Conservation (phyloP, 1,140 invertebrate genomes). For the Mactra quadrangularis region DNA sequence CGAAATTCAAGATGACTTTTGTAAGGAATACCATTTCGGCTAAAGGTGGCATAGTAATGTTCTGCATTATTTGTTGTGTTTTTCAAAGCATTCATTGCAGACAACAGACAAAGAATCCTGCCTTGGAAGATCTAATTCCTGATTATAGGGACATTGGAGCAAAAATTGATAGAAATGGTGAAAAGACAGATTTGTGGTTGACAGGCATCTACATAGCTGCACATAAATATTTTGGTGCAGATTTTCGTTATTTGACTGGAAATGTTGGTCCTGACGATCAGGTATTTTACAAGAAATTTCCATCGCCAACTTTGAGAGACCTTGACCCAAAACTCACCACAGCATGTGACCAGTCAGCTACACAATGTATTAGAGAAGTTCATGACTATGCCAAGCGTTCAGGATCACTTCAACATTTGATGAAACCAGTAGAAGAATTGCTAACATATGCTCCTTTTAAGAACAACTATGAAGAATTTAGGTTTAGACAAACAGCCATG, state of each 20-base stretch:
- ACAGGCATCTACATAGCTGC: slow-evolving; percentile 46
- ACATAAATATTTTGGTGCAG: slow-evolving; percentile 55
- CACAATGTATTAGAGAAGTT: slow-evolving; percentile 33
- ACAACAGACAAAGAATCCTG: no score
- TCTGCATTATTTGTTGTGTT: no score
- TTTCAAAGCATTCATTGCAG: no score
- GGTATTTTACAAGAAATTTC: slow-evolving; percentile 55
- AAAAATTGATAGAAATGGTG: slow-evolving; percentile 6
- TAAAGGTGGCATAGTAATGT: no score
- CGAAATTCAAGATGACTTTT: no score
- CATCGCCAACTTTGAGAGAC: slow-evolving; percentile 28
- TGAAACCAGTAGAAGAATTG: not conserved
- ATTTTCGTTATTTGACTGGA: slow-evolving; percentile 46
- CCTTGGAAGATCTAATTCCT: not conserved
- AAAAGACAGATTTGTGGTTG: slow-evolving; percentile 58
- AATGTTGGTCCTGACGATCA: slow-evolving; percentile 8
- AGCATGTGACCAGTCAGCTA: not conserved
- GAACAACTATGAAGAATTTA: slow-evolving; percentile 45
- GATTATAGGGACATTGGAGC: not conserved
- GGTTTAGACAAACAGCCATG: slow-evolving; percentile 36
- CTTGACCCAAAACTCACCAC: not conserved
- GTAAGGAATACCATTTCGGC: no score
- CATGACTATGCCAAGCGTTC: slow-evolving; percentile 6
- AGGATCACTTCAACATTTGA: slow-evolving; percentile 21
- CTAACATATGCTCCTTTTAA: slow-evolving; percentile 31